Evolutionary conservation across 2,888 invertebrate species (phyloP), one percentile per base, ranked within the genome.

Genomic region (Phaonia tiefii): DNA sequence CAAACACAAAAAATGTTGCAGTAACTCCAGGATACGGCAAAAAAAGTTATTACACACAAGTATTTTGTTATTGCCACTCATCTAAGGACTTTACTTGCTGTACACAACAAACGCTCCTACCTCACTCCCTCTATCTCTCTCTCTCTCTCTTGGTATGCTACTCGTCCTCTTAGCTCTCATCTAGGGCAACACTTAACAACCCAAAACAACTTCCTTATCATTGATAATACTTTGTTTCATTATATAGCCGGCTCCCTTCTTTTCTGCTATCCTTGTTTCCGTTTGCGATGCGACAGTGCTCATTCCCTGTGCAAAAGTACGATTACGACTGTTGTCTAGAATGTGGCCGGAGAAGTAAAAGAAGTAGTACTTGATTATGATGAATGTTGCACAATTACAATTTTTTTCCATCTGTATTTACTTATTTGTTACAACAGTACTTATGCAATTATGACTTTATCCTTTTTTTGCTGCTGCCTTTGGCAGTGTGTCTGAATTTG

Each of bases 371-470:
- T 82, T 82, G 82, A 82, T 82, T 82, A 82, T 79, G 79, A 79
- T 82, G 79, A 79, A 82, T 79, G 82, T 76, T 82, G 42, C 75
- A 79, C 70, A 79, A 77, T 79, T 73, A 79, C 72, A 76, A 79
- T 44, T 26, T 67, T 58, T 56, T 31, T 37, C 56, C 42, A 51
- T 66, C 70, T 73, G 51, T 70, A 72, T 72, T 75, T 75, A 73
- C 74, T 71, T 73, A 58, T 75, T 54, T 75, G 72, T 67, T 81
- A 79, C 54, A 75, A 81, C 67, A 81, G 81, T 83, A 84, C 83
- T 83, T 84, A 83, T 81, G 83, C 83, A 84, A 84, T 84, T 84
- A 84, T 84, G 81, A 83, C 82, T 83, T 83, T 79, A 83, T 84
- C 79, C 83, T 67, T 75, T 78, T 74, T 80, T 77, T n/a, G 26